Evolutionary conservation across 2,888 invertebrate genomes (phyloP), one percentile per base, ranked within the genome.

Genomic region (Cremastinae sp.): DNA sequence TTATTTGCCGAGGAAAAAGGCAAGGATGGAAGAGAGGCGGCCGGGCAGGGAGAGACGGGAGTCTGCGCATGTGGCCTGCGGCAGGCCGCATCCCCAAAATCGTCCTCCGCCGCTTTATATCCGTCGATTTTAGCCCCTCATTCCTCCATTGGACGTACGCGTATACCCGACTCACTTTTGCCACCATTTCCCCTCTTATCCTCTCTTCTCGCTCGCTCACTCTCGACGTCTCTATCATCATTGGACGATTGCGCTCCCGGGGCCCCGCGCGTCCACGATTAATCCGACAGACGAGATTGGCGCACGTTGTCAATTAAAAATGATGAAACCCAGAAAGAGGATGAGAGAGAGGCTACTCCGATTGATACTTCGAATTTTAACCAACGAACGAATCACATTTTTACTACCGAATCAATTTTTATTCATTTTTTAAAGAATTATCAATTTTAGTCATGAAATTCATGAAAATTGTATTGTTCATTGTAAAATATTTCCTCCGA

Each of bases 221-320:
- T 28, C 28, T 28, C 28, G 5, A 5, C 28, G 28, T 3, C 28
- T 51, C 49, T n/a, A n/a, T n/a, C 28, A 14, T 39, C 68, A 55
- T 72, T 68, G 65, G 51, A 37, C 75, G 65, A 53, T 69, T 68
- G 62, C 65, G 72, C 62, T 62, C 80, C 70, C 72, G 47, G n/a
- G n/a, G n/a, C n/a, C n/a, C n/a, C 45, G 59, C 41, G 43, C 10
- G 35, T 74, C 55, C 71, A 35, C 83, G 85, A 87, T 86, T 83
- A 87, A 87, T 85, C 86, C 83, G 84, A 84, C 84, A 80, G 86
- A 85, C 83, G 80, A 82, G 85, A 86, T 86, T 85, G 85, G 83
- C 85, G 84, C 83, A 81, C 83, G 86, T 85, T 85, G 87, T 86
- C 88, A 88, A 88, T 88, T 88, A 88, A 88, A 88, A 88, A 87